Evolutionary conservation across 2,113 vertebrate genomes (phyloP), one percentile per base, ranked within the genome.

Genomic region (Ondatra zibethicus): DNA sequence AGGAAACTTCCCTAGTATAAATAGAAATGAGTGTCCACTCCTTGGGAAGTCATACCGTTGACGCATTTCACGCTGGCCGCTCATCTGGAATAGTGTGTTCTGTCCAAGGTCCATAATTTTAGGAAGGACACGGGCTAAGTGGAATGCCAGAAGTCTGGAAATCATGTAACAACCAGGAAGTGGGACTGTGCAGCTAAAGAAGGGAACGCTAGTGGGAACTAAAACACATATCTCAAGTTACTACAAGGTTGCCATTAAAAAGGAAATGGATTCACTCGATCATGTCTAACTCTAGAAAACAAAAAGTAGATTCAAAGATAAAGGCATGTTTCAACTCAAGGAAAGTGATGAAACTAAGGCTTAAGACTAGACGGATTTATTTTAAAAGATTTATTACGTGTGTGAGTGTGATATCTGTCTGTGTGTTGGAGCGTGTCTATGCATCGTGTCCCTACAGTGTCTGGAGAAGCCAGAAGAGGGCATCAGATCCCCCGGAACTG

Each of bases 21-120:
- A 95, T 96, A 96, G 95, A 96, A 97, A 65, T 45, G 81, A 87
- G 84, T 72, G 93, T 95, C 80, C 75, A 85, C 88, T 85, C 89
- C 63, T 85, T 72, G 87, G 78, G 84, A 95, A 97, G 91, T 91
- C 52, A 27, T 80, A 58, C 92, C 58, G 58, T 95, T 97, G 93
- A 97, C 61, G 58, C 76, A 95, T 45, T 94, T 94, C 84, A 70
- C 55, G 52, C 92, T 93, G 96, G 88, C 73, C 0, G 3, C 91
- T 94, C 52, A 36, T 31, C 66, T 95, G 78, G 95, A 96, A 92
- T 97, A 94, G 50, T 42, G 75, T 88, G 92, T 93, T 96, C 70
- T 85, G 78, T 96, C 82, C 89, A 97, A 75, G 89, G 77, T 88
- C 87, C 33, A 7, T 93, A 47, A 85, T 94, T 97, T 93, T 92